Conservation (phyloP, 2,888 invertebrate species). For the Macrosoma leucophasiata region DNA sequence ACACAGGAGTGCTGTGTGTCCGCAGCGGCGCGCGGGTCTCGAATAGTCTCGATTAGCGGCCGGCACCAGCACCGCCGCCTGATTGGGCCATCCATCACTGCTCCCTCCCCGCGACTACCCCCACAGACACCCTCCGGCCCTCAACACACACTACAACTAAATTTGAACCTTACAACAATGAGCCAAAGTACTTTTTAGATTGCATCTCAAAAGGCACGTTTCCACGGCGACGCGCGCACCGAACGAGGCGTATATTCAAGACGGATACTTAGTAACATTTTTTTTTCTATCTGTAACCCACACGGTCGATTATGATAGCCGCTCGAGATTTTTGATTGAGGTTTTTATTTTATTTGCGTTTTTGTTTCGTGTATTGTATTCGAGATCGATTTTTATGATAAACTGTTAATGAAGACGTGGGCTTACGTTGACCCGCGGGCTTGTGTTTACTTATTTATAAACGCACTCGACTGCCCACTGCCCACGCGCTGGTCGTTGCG, state of each 20-base stretch:
- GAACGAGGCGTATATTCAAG: slow-evolving; percentile 71
- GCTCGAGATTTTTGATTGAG: slow-evolving; percentile 72
- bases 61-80: slow-evolving; percentile 68
- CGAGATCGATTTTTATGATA: slow-evolving; percentile 71
- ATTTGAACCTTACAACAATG: slow-evolving; percentile 34
- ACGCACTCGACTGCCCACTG: too few relatives aligned
- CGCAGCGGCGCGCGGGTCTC: slow-evolving; percentile 62
- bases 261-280: slow-evolving; percentile 74
- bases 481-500: too few relatives aligned
- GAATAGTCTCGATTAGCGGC: slow-evolving; percentile 71
- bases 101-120: slow-evolving; percentile 57
- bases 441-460: slow-evolving; percentile 4
- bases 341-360: slow-evolving; percentile 71
- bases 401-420: slow-evolving; percentile 71
- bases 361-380: slow-evolving; percentile 70
- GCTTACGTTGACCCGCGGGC: slow-evolving; percentile 42
- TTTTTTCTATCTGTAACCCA: slow-evolving; percentile 69
- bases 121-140: slow-evolving; percentile 37
- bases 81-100: slow-evolving; percentile 76
- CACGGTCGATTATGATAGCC: slow-evolving; percentile 68
- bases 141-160: slow-evolving; percentile 30
- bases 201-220: slow-evolving; percentile 1
- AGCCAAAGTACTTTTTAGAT: too few relatives aligned
- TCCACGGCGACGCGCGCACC: slow-evolving; percentile 35
- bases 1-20: slow-evolving; percentile 47